Evolutionary conservation across 2,888 invertebrate genomes (phyloP).

Genomic region (Trissolcus brochymenae): DNA sequence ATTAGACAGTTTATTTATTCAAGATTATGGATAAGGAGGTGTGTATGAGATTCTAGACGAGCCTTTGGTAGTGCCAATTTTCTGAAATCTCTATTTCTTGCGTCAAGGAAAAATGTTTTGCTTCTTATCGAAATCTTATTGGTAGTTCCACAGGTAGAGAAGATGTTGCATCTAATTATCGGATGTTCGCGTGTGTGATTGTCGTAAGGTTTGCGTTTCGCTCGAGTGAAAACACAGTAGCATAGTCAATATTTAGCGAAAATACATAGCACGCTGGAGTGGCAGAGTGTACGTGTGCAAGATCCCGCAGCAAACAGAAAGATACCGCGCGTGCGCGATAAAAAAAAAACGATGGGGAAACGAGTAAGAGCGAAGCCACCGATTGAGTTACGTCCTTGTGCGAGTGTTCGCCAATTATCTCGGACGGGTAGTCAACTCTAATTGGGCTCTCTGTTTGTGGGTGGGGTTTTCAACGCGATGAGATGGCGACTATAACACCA

Average conservation of each 20-base stretch:
- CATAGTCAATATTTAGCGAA: constrained; percentile 33
- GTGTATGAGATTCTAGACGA: no score
- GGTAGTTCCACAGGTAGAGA: constrained; percentile 37
- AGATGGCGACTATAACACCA: constrained; percentile 55
- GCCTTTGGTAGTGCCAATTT: background rate
- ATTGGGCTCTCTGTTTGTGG: constrained; percentile 70
- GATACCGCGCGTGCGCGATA: constrained; percentile 41
- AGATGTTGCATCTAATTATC: constrained; percentile 52
- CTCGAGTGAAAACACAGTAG: constrained; percentile 31
- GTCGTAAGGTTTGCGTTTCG: constrained; percentile 42
- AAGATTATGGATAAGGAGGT: no score
- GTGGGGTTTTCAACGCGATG: constrained; percentile 65
- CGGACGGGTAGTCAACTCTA: constrained; percentile 70
- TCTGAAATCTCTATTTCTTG: background rate
- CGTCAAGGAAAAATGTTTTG: constrained; percentile 15
- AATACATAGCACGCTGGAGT: constrained; percentile 8
- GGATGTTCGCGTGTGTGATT: constrained; percentile 41
- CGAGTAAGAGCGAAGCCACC: constrained; percentile 65
- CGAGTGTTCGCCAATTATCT: constrained; percentile 72
- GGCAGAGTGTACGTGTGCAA: constrained; percentile 28
- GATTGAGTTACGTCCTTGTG: constrained; percentile 69
- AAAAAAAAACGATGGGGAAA: constrained; percentile 28
- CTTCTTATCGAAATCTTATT: constrained; percentile 26
- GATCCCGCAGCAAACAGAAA: constrained; percentile 16
- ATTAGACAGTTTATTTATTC: no score